Evolutionary conservation across 1,140 invertebrate species (phyloP).

Genomic region (Pantala flavescens): DNA sequence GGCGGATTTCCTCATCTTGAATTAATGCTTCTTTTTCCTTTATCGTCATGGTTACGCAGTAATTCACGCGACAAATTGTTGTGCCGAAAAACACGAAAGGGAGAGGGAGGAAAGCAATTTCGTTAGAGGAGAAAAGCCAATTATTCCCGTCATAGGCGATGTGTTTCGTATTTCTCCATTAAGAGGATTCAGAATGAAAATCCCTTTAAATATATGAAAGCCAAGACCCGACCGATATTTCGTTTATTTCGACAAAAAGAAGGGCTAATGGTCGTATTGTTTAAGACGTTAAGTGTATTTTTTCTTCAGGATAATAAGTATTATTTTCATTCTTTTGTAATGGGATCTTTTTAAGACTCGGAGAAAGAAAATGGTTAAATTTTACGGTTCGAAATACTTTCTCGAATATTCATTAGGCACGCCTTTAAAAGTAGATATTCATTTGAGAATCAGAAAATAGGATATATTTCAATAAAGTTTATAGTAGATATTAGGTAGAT

Average conservation of each 20-base stretch:
- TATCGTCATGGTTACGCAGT: not conserved
- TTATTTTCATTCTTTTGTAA: no score
- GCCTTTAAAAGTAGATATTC: no score
- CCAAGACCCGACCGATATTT: not conserved
- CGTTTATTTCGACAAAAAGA: not conserved
- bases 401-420: no score
- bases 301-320: no score
- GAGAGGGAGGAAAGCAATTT: not conserved
- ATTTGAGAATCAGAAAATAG: no score
- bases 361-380: no score
- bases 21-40: not conserved
- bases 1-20: not conserved
- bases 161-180: constrained; percentile 2
- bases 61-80: not conserved
- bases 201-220: not conserved
- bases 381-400: no score
- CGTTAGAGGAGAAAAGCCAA: constrained; percentile 2
- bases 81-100: not conserved
- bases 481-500: no score
- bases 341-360: no score
- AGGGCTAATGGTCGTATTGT: no score
- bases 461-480: no score
- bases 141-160: not conserved
- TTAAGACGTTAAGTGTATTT: no score
- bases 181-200: not conserved